phyloP scores from a whole-genome alignment of 2,888 invertebrate genomes.

The Monopis laevigella region DNA sequence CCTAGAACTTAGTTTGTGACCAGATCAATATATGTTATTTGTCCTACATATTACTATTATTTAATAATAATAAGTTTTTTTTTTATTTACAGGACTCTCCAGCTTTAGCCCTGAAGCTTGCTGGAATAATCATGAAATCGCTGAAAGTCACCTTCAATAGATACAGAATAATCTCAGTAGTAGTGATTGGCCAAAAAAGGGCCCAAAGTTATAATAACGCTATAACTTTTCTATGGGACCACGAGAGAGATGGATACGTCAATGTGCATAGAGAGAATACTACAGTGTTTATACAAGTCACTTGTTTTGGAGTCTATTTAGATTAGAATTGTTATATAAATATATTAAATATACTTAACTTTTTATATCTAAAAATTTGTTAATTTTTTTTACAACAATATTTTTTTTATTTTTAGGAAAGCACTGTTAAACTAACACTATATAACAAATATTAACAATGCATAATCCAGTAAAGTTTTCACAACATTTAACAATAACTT shows the following conservation, averaged over 20 bases:
- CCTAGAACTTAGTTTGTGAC: too few relatives aligned
- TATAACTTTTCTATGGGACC: conserved; percentile 48
- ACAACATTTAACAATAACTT: too few relatives aligned
- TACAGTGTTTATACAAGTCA: conserved; percentile 43
- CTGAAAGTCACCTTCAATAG: conserved; percentile 41
- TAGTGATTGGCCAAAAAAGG: conserved; percentile 43
- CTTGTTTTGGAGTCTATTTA: conserved; percentile 43
- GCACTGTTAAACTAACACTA: too few relatives aligned
- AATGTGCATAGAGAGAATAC: conserved; percentile 30
- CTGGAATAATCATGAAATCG: conserved; percentile 28
- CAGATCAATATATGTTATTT: too few relatives aligned
- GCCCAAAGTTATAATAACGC: conserved; percentile 50
- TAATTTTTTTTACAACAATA: too few relatives aligned
- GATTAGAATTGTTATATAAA: conserved; percentile 26
- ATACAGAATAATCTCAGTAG: conserved; percentile 39
- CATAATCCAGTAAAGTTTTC: too few relatives aligned
- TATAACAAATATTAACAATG: too few relatives aligned
- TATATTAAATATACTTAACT: background rate
- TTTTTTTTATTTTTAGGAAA: too few relatives aligned
- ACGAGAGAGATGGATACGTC: conserved; percentile 35
- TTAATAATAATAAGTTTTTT: too few relatives aligned
- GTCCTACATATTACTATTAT: too few relatives aligned
- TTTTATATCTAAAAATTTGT: too few relatives aligned
- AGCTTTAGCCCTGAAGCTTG: conserved; percentile 20
- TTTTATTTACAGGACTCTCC: conserved; percentile 28